These are phyloP conservation scores for Coranthus polyacanthus DNA, from an alignment of 2,797 vertebrate species.

Conservation along the genomic window DNA sequence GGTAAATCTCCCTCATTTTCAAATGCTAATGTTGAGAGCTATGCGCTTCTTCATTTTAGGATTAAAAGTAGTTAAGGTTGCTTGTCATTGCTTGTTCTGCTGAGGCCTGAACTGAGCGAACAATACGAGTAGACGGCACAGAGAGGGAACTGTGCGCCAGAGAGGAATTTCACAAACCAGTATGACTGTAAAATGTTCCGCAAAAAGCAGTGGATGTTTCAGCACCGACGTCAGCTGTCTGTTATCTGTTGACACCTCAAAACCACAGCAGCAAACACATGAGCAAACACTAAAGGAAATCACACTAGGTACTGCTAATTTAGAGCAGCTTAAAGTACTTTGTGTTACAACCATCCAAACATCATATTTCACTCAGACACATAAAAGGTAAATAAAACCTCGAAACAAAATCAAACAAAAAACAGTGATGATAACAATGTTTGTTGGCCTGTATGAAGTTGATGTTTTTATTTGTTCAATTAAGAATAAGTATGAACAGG, in stretches of 20 bases:
- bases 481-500: no score
- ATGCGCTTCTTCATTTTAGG: not conserved
- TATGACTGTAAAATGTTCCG: slow-evolving; percentile 19
- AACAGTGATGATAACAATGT: no score
- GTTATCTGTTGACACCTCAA: not conserved
- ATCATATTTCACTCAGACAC: no score
- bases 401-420: no score
- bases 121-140: not conserved
- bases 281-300: fast-evolving
- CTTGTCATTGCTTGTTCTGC: not conserved
- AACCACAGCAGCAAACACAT: not conserved
- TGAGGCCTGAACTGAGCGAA: not conserved
- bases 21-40: no score
- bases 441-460: no score
- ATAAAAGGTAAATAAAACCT: no score
- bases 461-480: no score
- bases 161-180: slow-evolving; percentile 43
- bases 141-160: not conserved
- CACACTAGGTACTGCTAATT: no score
- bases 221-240: not conserved
- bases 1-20: no score
- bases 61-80: not conserved
- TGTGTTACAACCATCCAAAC: no score
- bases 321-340: no score
- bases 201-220: slow-evolving; percentile 2